These are phyloP conservation scores for Epinephelus fuscoguttatus DNA, from an alignment of 2,113 vertebrate species.

Conservation along the genomic window DNA sequence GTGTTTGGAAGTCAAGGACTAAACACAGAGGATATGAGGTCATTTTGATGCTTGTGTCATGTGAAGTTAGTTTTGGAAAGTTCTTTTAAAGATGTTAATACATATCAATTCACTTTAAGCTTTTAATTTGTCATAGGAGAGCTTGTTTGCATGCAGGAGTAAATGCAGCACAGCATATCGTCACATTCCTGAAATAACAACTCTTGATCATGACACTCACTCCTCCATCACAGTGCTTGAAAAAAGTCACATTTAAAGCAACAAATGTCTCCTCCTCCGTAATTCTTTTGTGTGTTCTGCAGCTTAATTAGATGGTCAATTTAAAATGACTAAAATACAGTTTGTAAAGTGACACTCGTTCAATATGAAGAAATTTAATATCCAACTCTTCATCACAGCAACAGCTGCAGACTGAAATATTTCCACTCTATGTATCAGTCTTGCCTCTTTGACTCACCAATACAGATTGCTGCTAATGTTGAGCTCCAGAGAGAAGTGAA, in stretches of 20 bases:
- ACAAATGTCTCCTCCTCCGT: not conserved
- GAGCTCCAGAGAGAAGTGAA: not conserved
- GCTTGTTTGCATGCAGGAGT: not conserved
- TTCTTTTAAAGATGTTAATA: not conserved
- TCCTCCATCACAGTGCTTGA: not conserved
- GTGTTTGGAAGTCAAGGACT: slow-evolving; percentile 18
- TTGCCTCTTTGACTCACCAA: slow-evolving; percentile 21
- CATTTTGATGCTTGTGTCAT: not conserved
- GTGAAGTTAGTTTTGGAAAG: not conserved
- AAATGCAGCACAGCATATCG: not conserved
- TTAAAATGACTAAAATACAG: not conserved
- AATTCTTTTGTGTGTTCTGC: not conserved
- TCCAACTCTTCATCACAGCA: slow-evolving; percentile 2
- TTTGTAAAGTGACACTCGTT: not conserved
- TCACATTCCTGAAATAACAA: not conserved
- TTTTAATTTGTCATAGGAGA: not conserved
- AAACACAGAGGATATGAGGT: slow-evolving; percentile 26
- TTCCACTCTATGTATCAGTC: not conserved
- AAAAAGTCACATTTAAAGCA: not conserved
- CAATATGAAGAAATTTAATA: slow-evolving; percentile 22
- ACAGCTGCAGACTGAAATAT: slow-evolving; percentile 37
- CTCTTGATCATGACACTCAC: not conserved
- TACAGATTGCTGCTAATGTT: not conserved
- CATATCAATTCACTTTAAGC: not conserved
- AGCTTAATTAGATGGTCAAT: not conserved